These are phyloP conservation scores for Amazona ochrocephala DNA, from an alignment of 2,797 vertebrate species.

Conservation along the genomic window DNA sequence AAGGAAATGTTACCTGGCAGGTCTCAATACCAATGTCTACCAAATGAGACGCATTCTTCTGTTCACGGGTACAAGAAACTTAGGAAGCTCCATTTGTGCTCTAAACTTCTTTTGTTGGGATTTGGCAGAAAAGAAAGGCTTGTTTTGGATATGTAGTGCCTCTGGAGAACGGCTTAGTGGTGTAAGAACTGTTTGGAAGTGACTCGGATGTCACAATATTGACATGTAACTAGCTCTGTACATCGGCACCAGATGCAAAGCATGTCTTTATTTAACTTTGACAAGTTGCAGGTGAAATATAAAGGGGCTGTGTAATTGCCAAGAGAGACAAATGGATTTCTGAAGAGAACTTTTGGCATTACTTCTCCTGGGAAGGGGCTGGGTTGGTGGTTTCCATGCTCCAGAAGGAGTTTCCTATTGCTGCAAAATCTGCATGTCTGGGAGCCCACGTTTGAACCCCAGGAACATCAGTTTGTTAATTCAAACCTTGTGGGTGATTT, in stretches of 20 bases:
- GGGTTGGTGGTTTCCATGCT: neutral
- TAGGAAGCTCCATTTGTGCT: neutral
- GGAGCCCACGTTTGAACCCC: neutral
- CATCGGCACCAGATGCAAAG: neutral
- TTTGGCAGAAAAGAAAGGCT: neutral
- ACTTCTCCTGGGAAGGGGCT: neutral
- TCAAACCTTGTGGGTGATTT: neutral
- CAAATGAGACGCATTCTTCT: rapidly evolving
- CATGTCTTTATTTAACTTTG: neutral
- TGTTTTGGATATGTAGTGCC: neutral
- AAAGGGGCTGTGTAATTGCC: neutral
- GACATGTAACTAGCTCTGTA: neutral
- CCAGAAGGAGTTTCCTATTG: neutral
- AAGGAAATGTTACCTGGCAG: neutral
- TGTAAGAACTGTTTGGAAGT: neutral
- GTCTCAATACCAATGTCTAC: neutral
- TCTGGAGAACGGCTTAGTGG: neutral
- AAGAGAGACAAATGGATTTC: neutral
- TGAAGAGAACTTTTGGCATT: neutral
- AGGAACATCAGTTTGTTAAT: neutral
- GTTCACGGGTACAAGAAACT: rapidly evolving
- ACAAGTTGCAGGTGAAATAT: neutral
- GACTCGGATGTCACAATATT: rapidly evolving
- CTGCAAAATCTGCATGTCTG: neutral
- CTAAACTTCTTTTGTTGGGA: neutral